phyloP scores from a whole-genome alignment of 2,113 vertebrate genomes.

The Megaptera novaeangliae region DNA sequence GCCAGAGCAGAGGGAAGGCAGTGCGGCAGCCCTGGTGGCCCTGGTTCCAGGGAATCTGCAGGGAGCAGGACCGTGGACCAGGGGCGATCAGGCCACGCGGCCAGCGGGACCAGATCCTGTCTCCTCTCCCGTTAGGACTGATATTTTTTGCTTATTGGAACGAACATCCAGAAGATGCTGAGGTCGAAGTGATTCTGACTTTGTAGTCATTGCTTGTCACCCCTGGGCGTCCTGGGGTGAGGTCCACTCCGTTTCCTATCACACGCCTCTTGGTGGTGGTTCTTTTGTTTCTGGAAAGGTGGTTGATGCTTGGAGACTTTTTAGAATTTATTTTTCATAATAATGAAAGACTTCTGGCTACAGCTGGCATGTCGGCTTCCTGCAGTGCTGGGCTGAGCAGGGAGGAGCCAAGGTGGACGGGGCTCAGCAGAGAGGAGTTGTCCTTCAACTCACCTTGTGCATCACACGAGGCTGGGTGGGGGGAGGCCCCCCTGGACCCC shows the following conservation, averaged over 20 bases:
- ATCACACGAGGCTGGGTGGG: neutral
- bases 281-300: neutral
- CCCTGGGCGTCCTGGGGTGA: neutral
- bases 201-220: neutral
- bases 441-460: fast-evolving
- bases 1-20: neutral
- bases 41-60: fast-evolving
- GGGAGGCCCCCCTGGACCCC: neutral
- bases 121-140: neutral
- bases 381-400: neutral
- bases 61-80: neutral
- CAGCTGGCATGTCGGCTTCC: neutral
- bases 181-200: neutral
- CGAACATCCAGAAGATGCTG: too few relatives aligned
- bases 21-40: fast-evolving
- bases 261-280: neutral
- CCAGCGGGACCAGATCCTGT: neutral
- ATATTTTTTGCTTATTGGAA: neutral
- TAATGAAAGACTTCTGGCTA: neutral
- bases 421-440: too few relatives aligned
- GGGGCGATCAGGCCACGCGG: neutral
- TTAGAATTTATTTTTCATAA: neutral
- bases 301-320: neutral
- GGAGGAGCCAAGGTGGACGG: too few relatives aligned
- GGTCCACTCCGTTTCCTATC: neutral